Evolutionary conservation across 2,113 vertebrate genomes (phyloP), one percentile per base, ranked within the genome.

Genomic region (Pterocles orientalis): DNA sequence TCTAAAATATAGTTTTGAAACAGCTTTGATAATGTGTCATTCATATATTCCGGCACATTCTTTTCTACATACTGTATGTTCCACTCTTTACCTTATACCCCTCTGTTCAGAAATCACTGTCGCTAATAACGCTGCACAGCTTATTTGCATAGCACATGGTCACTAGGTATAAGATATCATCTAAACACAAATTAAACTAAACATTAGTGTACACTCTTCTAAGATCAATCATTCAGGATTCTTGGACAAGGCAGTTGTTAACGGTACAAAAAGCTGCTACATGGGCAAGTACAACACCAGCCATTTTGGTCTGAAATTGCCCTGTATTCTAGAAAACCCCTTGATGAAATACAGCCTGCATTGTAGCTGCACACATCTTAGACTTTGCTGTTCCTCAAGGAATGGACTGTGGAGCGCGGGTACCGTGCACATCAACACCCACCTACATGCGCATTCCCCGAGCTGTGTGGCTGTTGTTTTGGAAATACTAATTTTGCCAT

Each of bases 111-210:
- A 94, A 92, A 91, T 64, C 45, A 65, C 70, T 90, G 92, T 86
- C 48, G 75, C 61, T 83, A 92, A 85, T 43, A 66, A 78, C 17
- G 15, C 1, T 29, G 82, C 61, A 61, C 61, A 95, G 95, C 81
- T 97, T 92, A 93, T 88, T 92, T 92, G 82, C 81, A 94, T 75
- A 62, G 87, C 86, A 94, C 80, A 56, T n/a, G 64, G 92, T 94
- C 54, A 36, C 7, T 64, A 66, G 73, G 51, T 94, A 15, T 79
- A 72, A 33, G 33, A 90, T 51, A 77, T 53, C 34, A 96, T 64
- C 64, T 69, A 94, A 90, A 92, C 41, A 92, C 73, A 96, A 96
- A 97, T 94, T 91, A 96, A 97, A 96, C 47, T 82, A 75, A 96
- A 96, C 6, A 19, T 7, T 53, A 87, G 62, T 68, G 83, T 7